phyloP scores from a whole-genome alignment of 2,113 vertebrate genomes.

The Osmerus mordax region DNA sequence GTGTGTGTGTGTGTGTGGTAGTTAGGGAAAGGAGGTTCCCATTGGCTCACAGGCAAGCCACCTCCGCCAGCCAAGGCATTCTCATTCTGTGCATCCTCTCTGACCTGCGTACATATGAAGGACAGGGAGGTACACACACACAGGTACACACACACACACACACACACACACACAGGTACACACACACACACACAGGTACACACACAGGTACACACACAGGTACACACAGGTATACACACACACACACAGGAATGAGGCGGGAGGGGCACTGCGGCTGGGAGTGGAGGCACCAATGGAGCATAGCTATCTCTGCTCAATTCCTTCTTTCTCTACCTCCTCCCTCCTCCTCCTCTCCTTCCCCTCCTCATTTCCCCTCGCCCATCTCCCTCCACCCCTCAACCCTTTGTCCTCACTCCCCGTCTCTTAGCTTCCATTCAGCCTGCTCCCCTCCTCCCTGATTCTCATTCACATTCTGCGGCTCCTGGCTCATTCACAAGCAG shows the following conservation, averaged over 20 bases:
- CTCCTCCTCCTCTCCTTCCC: too few relatives aligned
- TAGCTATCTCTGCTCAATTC: background rate
- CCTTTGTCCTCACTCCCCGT: background rate
- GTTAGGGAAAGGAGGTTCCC: slow-evolving; percentile 50
- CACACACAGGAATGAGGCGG: background rate
- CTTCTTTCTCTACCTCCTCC: background rate
- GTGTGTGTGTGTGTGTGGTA: slow-evolving; percentile 23
- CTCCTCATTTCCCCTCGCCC: too few relatives aligned
- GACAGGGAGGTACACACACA: slow-evolving; percentile 11
- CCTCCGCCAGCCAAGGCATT: slow-evolving; percentile 33
- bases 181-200: background rate
- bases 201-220: background rate
- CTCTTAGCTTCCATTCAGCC: background rate
- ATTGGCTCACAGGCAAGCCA: slow-evolving; percentile 45
- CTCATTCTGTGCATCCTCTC: slow-evolving; percentile 32
- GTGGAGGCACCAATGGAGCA: background rate
- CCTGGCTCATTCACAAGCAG: slow-evolving; percentile 69
- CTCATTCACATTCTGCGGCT: slow-evolving; percentile 69
- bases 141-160: slow-evolving; percentile 6
- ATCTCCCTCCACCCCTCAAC: background rate
- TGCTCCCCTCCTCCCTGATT: slow-evolving; percentile 21
- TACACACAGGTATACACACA: background rate
- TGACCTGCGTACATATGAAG: slow-evolving; percentile 51
- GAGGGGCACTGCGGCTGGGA: slow-evolving; percentile 2
- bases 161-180: background rate